Evolutionary conservation across 2,888 invertebrate species (phyloP).

Genomic region (Nineta flava): DNA sequence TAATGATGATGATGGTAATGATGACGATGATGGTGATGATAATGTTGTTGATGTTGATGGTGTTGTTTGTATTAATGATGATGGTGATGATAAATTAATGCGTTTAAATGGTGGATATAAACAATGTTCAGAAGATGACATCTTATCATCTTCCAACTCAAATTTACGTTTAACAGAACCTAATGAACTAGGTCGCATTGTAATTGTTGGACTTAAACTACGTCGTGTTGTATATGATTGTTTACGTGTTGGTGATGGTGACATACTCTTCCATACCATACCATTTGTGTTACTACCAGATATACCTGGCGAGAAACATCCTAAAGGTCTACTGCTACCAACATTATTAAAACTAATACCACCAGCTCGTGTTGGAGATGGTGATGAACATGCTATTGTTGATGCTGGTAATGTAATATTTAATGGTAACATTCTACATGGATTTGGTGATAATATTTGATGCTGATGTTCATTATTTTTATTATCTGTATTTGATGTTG

Average conservation of each 20-base stretch:
- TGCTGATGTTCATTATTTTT: slow-evolving; percentile 26
- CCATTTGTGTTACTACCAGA: slow-evolving; percentile 21
- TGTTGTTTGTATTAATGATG: no score
- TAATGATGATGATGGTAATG: no score
- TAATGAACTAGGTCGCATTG: slow-evolving; percentile 59
- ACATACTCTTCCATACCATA: slow-evolving; percentile 38
- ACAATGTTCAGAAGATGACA: slow-evolving; percentile 19
- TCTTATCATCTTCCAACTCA: slow-evolving; percentile 39
- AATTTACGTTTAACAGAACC: slow-evolving; percentile 53
- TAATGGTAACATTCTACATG: slow-evolving; percentile 22
- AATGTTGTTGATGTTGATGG: no score
- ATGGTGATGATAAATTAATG: no score
- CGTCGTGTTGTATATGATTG: slow-evolving; percentile 57
- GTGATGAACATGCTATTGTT: slow-evolving; percentile 38
- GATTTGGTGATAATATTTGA: slow-evolving; percentile 21
- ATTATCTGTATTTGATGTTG: slow-evolving; percentile 27
- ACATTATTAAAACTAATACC: slow-evolving; percentile 26
- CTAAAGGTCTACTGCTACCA: not conserved
- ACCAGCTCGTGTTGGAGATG: slow-evolving; percentile 39
- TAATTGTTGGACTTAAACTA: slow-evolving; percentile 70
- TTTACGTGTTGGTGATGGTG: slow-evolving; percentile 75
- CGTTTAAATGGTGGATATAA: slow-evolving; percentile 27
- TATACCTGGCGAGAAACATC: slow-evolving; percentile 35
- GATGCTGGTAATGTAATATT: slow-evolving; percentile 35
- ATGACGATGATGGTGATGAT: no score